Base-by-base conservation (phyloP, 2,888 invertebrate genomes). In the Oligia latruncula region DNA sequence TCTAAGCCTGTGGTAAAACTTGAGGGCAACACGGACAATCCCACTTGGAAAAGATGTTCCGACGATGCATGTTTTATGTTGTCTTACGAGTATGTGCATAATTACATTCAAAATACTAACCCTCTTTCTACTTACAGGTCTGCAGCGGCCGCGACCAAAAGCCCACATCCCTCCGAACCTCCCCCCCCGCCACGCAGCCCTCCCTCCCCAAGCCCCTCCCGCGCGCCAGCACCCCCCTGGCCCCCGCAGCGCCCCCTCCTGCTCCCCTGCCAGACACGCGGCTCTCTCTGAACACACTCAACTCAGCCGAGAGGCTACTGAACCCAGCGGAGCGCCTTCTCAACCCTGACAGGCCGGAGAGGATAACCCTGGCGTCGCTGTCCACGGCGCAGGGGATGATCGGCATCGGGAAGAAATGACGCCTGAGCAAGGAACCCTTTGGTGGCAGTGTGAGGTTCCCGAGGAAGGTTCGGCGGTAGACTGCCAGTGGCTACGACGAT, bases 351-450 rank as follows among this genome's bases (percentile, higher is more conserved):
- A 29, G 85, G 9, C 93, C 90, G 1, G 97, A 97, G 29, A 91
- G 97, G 84, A 91, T 96, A 71, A 92, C 95, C 0, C 87, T 97
- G 9, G 95, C 97, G 0, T 95, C 90, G 0, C 88, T 97, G 40
- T 94, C 96, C 0, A 91, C 94, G 0, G 95, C 96, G n/a, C 97
- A 97, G 79, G 95, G 96, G 0, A 84, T 97, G 46, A 94, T 96
- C 15, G 93, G 95, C 0, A 95, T 96, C 8, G 95, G 95, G 90
- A 97, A 97, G 92, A 97, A 97, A 97, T 97, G 97, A 97, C 97
- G 97, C 80, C 93, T 95, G 90, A 94, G 90, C 77, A 95, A 94
- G 85, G 94, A 95, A 55, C 86, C 90, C 52, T 85, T 89, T 52
- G 85, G 92, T 23, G 90, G 85, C 75, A 84, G 90, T 43, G 92